These are phyloP conservation scores for Poecilia picta DNA, from an alignment of 2,797 vertebrate genomes.

Conservation along the genomic window DNA sequence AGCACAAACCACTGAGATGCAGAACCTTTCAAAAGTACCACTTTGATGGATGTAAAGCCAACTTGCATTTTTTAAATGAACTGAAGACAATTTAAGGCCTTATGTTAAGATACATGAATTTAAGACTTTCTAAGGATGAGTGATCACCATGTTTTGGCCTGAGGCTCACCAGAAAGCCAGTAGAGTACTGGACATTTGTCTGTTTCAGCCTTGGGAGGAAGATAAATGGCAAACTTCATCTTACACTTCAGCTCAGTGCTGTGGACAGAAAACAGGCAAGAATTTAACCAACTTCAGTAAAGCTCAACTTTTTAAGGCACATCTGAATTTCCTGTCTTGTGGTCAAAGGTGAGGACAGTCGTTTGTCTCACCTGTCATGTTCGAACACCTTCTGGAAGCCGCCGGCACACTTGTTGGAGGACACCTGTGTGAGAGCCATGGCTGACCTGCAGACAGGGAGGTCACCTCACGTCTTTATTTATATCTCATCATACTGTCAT, in stretches of 20 bases:
- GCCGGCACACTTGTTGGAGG: slow-evolving; percentile 91
- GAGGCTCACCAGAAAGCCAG: slow-evolving; percentile 90
- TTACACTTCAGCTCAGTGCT: slow-evolving; percentile 94
- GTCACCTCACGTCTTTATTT: not conserved
- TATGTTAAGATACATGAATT: too few species aligned
- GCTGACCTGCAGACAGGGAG: slow-evolving; percentile 22
- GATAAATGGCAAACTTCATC: slow-evolving; percentile 95
- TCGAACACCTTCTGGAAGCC: slow-evolving; percentile 97
- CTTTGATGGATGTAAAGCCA: too few species aligned
- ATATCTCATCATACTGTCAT: not conserved
- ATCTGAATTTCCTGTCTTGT: not conserved
- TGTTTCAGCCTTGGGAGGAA: slow-evolving; percentile 91
- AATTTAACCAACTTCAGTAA: not conserved
- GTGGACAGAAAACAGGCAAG: slow-evolving; percentile 17
- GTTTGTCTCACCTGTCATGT: slow-evolving; percentile 88
- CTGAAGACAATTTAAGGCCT: too few species aligned
- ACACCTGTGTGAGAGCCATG: slow-evolving; percentile 92
- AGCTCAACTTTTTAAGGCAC: not conserved
- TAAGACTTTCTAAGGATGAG: too few species aligned
- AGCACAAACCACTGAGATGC: not conserved
- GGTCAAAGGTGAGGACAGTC: not conserved
- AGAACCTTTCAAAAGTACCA: too few species aligned
- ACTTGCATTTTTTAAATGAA: too few species aligned
- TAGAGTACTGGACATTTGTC: slow-evolving; percentile 91
- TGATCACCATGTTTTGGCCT: not conserved